A percentile compares a stretch with the other conserved stretches of the same genome.
Evolutionary conservation across 2,113 vertebrate genomes (phyloP).

Genomic region (Hepsetus odoe): DNA sequence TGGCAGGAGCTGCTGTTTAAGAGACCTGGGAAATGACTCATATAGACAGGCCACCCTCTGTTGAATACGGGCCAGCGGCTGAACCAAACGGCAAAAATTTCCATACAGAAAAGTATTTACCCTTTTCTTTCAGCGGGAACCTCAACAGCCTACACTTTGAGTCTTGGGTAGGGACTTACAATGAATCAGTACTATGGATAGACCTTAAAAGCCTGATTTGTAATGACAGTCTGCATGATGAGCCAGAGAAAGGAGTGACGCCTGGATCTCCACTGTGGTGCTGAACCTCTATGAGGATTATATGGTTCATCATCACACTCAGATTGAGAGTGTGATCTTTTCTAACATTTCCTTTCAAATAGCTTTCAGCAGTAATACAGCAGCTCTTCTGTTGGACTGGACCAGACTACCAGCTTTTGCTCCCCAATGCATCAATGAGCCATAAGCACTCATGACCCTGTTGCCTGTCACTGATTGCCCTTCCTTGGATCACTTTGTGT

Average conservation of each 20-base stretch:
- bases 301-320: neutral
- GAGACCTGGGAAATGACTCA: constrained; percentile 44
- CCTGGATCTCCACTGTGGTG: neutral
- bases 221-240: neutral
- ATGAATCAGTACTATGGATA: neutral
- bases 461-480: too few relatives aligned
- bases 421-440: too few relatives aligned
- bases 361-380: too few relatives aligned
- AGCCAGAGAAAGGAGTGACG: constrained; percentile 4
- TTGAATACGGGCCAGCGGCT: neutral
- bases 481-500: too few relatives aligned
- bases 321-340: neutral
- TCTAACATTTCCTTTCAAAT: too few relatives aligned
- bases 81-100: constrained; percentile 5
- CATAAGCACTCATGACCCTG: too few relatives aligned
- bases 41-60: neutral
- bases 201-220: too few relatives aligned
- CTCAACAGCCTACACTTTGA: constrained; percentile 11
- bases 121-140: constrained; percentile 33
- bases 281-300: neutral
- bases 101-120: constrained; percentile 38
- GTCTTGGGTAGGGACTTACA: neutral
- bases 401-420: too few relatives aligned
- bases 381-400: too few relatives aligned
- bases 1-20: constrained; percentile 10